Evolutionary conservation across 2,113 vertebrate genomes (phyloP).

Genomic region (Laterallus jamaicensis): DNA sequence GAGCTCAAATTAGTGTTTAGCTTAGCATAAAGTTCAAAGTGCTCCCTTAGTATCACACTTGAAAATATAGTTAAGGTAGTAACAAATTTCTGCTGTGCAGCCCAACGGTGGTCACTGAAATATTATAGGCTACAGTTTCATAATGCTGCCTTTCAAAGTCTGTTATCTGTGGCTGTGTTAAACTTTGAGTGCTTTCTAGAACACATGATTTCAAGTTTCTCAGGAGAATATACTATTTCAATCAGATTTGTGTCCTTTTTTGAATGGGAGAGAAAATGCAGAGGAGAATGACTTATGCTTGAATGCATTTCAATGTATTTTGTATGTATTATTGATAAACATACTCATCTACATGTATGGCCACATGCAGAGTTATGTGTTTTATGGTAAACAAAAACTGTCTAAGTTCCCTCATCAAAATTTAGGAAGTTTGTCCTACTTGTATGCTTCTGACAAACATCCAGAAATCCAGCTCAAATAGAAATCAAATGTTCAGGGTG

Average conservation of each 20-base stretch:
- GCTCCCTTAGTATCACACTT: neutral
- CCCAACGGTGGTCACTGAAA: neutral
- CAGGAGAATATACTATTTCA: neutral
- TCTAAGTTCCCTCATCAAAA: neutral
- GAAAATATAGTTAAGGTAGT: neutral
- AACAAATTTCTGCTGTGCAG: neutral
- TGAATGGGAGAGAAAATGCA: neutral
- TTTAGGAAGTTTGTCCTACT: neutral
- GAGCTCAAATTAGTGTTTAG: neutral
- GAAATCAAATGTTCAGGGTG: conserved; percentile 68
- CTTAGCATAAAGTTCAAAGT: no score
- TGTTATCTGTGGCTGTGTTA: neutral
- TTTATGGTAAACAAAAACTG: neutral
- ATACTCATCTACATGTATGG: neutral
- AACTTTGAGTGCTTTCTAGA: neutral
- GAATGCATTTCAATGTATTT: neutral
- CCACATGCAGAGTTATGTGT: neutral
- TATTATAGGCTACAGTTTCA: neutral
- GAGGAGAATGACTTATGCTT: neutral
- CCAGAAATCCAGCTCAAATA: conserved; percentile 69
- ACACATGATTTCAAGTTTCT: neutral
- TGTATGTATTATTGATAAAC: neutral
- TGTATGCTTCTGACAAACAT: conserved; percentile 34
- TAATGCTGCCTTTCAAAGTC: conserved; percentile 27
- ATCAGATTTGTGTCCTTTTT: conserved; percentile 11